These are phyloP conservation scores for Heliconius hewitsoni DNA, from an alignment of 1,140 invertebrate genomes.

Conservation along the genomic window DNA sequence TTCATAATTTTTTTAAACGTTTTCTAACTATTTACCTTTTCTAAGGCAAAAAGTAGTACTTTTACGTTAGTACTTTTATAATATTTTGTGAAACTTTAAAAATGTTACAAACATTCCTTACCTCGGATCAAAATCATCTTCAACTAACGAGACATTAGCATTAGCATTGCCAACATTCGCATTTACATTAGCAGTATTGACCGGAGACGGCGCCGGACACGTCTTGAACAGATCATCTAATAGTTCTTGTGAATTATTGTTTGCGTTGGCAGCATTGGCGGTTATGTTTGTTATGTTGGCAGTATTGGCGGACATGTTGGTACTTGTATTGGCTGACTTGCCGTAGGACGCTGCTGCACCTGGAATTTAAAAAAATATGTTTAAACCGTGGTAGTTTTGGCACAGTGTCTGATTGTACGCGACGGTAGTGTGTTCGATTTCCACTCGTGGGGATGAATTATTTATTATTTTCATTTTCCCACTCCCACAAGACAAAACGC, in stretches of 20 bases:
- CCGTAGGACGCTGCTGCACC: constrained; percentile 91
- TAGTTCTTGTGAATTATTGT: constrained; percentile 76
- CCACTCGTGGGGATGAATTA: too few relatives aligned
- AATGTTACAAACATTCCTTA: constrained; percentile 47
- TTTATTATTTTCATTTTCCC: too few relatives aligned
- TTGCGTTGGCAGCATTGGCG: constrained; percentile 36
- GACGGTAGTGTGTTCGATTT: background rate
- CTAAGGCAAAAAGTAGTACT: background rate
- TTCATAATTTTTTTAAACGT: background rate
- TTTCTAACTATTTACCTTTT: background rate
- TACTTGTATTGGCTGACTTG: constrained; percentile 59
- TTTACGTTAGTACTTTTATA: background rate
- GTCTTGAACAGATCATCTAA: constrained; percentile 85
- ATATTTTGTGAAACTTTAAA: background rate
- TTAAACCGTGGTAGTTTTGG: background rate
- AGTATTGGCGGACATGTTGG: background rate
- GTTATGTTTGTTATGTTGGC: constrained; percentile 18
- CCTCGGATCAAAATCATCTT: constrained; percentile 84
- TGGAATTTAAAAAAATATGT: constrained; percentile 32
- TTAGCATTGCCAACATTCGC: constrained; percentile 16
- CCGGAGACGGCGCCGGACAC: constrained; percentile 56
- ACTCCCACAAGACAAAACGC: too few relatives aligned
- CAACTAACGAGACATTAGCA: constrained; percentile 35
- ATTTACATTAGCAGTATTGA: background rate
- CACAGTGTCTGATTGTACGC: too few relatives aligned